Percentiles rank a stretch among this genome's conserved stretches.
These are phyloP conservation scores for Parnassius orleans DNA, from an alignment of 2,888 invertebrate species.

Conservation along the genomic window DNA sequence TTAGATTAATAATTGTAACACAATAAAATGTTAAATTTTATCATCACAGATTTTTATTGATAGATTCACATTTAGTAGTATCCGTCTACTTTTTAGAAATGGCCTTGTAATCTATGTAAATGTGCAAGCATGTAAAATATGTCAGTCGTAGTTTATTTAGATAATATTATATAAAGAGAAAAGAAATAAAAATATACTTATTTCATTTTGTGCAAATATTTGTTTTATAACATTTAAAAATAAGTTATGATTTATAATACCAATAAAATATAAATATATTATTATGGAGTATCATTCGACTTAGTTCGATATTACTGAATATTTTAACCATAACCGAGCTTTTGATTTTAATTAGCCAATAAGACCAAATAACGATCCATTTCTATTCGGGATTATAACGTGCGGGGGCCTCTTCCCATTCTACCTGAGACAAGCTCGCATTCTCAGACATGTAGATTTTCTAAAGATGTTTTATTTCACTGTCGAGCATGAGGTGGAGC, in stretches of 20 bases:
- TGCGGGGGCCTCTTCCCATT: too few species aligned
- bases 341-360: too few species aligned
- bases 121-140: slow-evolving; percentile 66
- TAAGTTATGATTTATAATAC: slow-evolving; percentile 64
- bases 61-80: slow-evolving; percentile 32
- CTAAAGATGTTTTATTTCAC: too few species aligned
- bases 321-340: too few species aligned
- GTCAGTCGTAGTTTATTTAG: slow-evolving; percentile 59
- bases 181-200: slow-evolving; percentile 57
- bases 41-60: slow-evolving; percentile 36
- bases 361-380: too few species aligned
- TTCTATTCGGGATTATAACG: too few species aligned
- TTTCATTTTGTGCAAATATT: slow-evolving; percentile 63
- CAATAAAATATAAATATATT: slow-evolving; percentile 39
- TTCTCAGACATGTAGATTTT: too few species aligned
- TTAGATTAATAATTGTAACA: slow-evolving; percentile 5
- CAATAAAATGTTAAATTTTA: slow-evolving; percentile 26
- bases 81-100: slow-evolving; percentile 43
- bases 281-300: neutral
- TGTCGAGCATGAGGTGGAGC: too few species aligned
- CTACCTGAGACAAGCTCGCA: too few species aligned
- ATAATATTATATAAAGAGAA: slow-evolving; percentile 46
- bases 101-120: slow-evolving; percentile 75
- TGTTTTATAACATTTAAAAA: slow-evolving; percentile 67
- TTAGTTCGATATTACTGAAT: too few species aligned